phyloP scores from a whole-genome alignment of 35 echinoderm and acorn worm species.

The Lytechinus variegatus region DNA sequence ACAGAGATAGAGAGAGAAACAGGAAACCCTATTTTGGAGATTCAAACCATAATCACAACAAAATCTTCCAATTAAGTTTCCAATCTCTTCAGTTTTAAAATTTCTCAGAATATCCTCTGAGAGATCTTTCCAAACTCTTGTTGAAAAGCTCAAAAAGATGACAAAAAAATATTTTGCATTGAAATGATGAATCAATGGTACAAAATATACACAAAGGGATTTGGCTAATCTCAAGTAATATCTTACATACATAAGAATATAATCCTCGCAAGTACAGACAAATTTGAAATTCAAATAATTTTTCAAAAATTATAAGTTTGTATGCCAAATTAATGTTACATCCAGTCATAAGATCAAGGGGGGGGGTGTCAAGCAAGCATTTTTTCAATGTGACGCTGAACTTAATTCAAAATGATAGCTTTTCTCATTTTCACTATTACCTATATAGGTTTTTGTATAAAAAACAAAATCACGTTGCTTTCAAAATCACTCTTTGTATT shows the following conservation, averaged over 20 bases:
- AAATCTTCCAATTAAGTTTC: background rate
- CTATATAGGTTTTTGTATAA: too few species aligned
- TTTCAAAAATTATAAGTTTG: background rate
- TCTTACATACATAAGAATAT: background rate
- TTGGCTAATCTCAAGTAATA: constrained; percentile 8
- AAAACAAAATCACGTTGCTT: too few species aligned
- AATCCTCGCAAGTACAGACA: background rate
- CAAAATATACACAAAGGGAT: constrained; percentile 36
- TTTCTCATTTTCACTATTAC: too few species aligned
- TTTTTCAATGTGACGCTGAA: background rate
- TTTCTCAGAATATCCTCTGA: background rate
- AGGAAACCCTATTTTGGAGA: background rate
- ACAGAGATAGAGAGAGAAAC: background rate
- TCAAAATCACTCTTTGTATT: too few species aligned
- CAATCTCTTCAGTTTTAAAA: background rate
- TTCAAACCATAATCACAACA: background rate
- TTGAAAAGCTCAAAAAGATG: background rate
- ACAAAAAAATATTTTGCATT: background rate
- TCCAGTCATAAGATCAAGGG: background rate
- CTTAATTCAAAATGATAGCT: too few species aligned
- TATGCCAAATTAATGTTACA: background rate
- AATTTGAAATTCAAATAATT: background rate
- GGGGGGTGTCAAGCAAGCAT: background rate
- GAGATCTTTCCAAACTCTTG: background rate
- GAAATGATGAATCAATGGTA: background rate